A percentile compares a stretch with the other conserved stretches of the same genome.
Conservation (phyloP, 2,797 vertebrate genomes). For the Enteromius viviparus region DNA sequence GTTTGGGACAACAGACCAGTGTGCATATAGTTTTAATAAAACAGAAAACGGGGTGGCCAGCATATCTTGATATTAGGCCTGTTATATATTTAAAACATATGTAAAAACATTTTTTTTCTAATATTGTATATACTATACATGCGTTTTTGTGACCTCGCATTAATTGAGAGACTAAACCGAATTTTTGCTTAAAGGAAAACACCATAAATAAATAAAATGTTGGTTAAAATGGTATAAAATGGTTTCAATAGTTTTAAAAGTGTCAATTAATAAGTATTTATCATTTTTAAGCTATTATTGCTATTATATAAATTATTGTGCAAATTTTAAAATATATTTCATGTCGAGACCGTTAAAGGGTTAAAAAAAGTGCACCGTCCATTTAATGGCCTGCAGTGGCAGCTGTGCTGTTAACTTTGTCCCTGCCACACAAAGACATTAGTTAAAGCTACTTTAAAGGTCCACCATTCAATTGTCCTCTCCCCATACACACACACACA, state of each 20-base stretch:
- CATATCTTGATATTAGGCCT: not conserved
- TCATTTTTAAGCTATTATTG: not conserved
- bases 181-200: not conserved
- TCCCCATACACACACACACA: slow-evolving; percentile 50
- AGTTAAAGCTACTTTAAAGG: slow-evolving; percentile 55
- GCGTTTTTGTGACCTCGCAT: not conserved
- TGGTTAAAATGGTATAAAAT: not conserved
- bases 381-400: slow-evolving; percentile 36
- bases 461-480: slow-evolving; percentile 59
- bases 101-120: not conserved
- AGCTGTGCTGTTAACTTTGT: slow-evolving; percentile 60
- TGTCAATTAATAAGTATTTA: not conserved
- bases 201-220: not conserved
- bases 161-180: not conserved
- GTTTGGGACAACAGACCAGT: not conserved
- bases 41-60: not conserved
- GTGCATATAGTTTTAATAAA: not conserved
- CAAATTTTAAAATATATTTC: slow-evolving; percentile 6
- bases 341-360: not conserved
- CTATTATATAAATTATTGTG: not conserved
- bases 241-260: not conserved
- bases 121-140: not conserved
- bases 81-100: not conserved
- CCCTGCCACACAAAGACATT: slow-evolving; percentile 58
- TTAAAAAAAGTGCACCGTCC: slow-evolving; percentile 27